A percentile compares a stretch with the other conserved stretches of the same genome.
These are phyloP conservation scores for Poeciliopsis gracilis DNA, from an alignment of 2,797 vertebrate genomes.

Conservation along the genomic window DNA sequence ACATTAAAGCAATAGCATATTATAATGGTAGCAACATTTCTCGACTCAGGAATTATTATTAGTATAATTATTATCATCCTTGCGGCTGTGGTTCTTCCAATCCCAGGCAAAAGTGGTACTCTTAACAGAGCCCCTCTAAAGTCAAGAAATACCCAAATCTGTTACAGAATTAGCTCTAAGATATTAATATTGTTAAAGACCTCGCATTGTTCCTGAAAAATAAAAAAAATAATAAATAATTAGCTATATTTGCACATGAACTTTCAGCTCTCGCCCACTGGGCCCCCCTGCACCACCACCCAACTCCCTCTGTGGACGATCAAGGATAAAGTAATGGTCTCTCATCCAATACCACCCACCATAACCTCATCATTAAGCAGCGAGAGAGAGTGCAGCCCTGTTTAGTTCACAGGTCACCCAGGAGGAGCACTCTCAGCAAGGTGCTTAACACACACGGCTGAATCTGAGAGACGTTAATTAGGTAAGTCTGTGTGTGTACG, in stretches of 20 bases:
- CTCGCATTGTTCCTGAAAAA: not conserved
- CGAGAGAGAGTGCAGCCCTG: constrained; percentile 45
- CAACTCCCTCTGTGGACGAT: constrained; percentile 37
- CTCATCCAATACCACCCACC: constrained; percentile 55
- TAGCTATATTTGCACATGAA: constrained; percentile 51
- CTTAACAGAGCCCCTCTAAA: constrained; percentile 50
- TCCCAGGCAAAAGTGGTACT: constrained; percentile 50
- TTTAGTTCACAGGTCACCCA: constrained; percentile 72
- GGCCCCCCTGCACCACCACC: constrained; percentile 40
- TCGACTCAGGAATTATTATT: constrained; percentile 69
- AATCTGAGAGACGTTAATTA: constrained; percentile 72
- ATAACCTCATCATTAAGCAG: constrained; percentile 65
- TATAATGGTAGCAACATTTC: constrained; percentile 81
- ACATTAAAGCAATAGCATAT: constrained; percentile 82
- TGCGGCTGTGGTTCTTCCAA: constrained; percentile 69
- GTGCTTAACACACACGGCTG: constrained; percentile 53
- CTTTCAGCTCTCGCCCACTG: constrained; percentile 46
- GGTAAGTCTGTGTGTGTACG: constrained; percentile 13
- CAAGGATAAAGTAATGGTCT: constrained; percentile 67
- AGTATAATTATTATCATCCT: constrained; percentile 14
- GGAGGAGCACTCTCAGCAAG: constrained; percentile 62
- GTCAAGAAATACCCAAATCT: not conserved
- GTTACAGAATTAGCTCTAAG: not conserved
- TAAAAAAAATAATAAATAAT: constrained; percentile 28
- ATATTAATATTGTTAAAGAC: not conserved